Evolutionary conservation across 2,113 vertebrate genomes (phyloP), one percentile per base, ranked within the genome.

Genomic region (Trichechus manatus): DNA sequence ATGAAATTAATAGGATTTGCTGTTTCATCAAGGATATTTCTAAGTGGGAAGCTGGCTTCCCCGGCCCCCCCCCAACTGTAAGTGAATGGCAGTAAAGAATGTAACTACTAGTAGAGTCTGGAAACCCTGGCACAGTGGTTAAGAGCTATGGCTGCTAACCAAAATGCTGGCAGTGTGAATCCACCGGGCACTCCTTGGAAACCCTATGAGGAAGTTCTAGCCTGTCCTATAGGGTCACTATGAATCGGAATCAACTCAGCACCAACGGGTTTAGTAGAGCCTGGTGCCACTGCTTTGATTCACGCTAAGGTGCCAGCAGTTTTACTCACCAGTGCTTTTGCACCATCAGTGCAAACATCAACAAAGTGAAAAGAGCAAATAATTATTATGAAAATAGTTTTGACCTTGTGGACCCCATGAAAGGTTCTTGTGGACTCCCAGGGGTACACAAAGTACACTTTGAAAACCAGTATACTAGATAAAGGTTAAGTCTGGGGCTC

Each of bases 1-100:
- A 90, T 66, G 66, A 94, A 89, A 95, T 75, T 11, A 86, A 31
- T 39, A 72, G 44, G 66, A 83, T 83, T 11, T 72, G 33, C 56
- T 96, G 56, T 50, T 77, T 94, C 39, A 85, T 53, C 59, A 85
- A 92, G 23, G 72, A 80, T 27, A 92, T 88, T 47, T 44, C 36
- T 72, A 64, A 84, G 44, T 64, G 31, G 66, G 15, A 91, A 91
- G 61, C 9, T 56, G 47, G 44, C 22, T 23, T 1, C 33, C 33
- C 6, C 68, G 59, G 1, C 6, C 68, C 64, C 15, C 9, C 7
- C 39, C 42, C 33, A 81, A 70, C 15, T 36, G 6, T 74, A 50
- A 36, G 42, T 29, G 1, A 13, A 33, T 9, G 61, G 31, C 29
- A 64, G 78, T 83, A 56, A 84, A 84, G 31, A 66, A 33, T 0